Percentiles rank a stretch among this genome's conserved stretches.
phyloP scores from a whole-genome alignment of 1,140 invertebrate genomes.

The Solen grandis region DNA sequence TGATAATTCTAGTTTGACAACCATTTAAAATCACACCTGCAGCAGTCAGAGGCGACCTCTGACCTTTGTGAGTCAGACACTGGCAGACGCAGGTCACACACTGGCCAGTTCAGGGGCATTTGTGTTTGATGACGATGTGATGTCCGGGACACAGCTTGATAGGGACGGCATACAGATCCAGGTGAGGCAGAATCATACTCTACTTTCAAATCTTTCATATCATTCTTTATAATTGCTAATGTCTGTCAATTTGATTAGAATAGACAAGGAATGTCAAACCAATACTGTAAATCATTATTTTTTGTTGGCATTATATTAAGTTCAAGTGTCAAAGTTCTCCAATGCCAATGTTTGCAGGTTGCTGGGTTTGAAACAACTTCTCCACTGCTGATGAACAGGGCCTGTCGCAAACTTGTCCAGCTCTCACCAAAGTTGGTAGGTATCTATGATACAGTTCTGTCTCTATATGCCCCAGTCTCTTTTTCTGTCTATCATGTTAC shows the following conservation, averaged over 20 bases:
- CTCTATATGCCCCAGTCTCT: no score
- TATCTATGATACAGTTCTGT: no score
- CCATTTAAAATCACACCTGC: no score
- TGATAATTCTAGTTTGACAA: no score
- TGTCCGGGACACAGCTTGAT: constrained; percentile 67
- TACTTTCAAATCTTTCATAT: background rate
- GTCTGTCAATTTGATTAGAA: background rate
- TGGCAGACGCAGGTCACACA: constrained; percentile 70
- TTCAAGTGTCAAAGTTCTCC: background rate
- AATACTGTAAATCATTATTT: no score
- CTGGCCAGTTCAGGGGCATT: constrained; percentile 77
- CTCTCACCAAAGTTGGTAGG: constrained; percentile 85
- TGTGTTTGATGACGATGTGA: constrained; percentile 81
- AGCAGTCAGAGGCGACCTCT: constrained; percentile 50
- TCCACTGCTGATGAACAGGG: constrained; percentile 87
- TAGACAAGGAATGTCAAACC: background rate
- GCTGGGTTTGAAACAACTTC: constrained; percentile 85
- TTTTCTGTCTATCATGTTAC: no score
- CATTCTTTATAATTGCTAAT: background rate
- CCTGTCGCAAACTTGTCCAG: constrained; percentile 86
- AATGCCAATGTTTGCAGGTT: constrained; percentile 79
- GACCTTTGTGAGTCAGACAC: constrained; percentile 75
- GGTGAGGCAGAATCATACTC: constrained; percentile 63
- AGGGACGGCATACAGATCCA: constrained; percentile 85
- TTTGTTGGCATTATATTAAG: no score